Evolutionary conservation across 1,140 invertebrate genomes (phyloP).

Genomic region (Delia radicum): DNA sequence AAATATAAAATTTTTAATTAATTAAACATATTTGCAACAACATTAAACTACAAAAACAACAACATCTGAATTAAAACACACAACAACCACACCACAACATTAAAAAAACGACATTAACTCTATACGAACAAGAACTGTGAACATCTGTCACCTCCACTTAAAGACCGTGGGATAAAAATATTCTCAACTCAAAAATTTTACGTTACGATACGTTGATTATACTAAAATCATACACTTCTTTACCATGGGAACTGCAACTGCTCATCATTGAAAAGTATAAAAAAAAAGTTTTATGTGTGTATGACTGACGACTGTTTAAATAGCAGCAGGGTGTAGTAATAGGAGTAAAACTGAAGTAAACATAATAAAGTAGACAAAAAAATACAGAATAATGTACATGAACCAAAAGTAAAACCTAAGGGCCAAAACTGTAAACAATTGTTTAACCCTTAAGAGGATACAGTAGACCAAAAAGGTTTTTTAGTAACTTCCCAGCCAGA

Average conservation of each 20-base stretch:
- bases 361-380: background rate
- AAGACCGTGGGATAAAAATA: conserved; percentile 21
- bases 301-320: background rate
- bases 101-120: background rate
- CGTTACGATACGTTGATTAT: background rate
- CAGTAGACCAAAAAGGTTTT: too few relatives aligned
- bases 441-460: too few relatives aligned
- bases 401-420: background rate
- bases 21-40: background rate
- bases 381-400: background rate
- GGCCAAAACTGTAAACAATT: background rate
- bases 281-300: background rate
- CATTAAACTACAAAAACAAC: background rate
- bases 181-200: conserved; percentile 8
- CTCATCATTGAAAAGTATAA: conserved; percentile 36
- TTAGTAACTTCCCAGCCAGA: too few relatives aligned
- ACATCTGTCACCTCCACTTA: conserved; percentile 44
- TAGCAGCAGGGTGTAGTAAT: background rate
- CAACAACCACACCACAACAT: background rate
- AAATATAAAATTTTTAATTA: background rate
- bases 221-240: conserved; percentile 32
- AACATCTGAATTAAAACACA: background rate
- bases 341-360: background rate
- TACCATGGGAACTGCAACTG: conserved; percentile 56
- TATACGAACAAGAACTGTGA: conserved; percentile 40